Conservation (phyloP, 2,113 vertebrate species). For the Condylura cristata region DNA sequence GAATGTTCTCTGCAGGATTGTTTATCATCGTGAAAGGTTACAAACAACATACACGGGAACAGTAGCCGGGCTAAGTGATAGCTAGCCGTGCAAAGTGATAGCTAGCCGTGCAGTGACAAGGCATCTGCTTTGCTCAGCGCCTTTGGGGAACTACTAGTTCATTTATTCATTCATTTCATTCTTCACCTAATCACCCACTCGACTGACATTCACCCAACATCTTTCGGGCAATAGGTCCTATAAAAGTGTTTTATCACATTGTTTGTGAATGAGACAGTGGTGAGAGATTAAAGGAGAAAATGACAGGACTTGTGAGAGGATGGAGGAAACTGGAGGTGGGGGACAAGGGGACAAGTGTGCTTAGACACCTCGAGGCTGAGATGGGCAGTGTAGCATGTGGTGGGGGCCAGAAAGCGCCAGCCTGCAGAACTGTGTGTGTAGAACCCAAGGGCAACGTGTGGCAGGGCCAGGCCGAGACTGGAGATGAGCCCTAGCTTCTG, state of each 20-base stretch:
- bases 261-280: not conserved
- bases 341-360: too few relatives aligned
- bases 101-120: not conserved
- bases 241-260: not conserved
- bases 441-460: not conserved
- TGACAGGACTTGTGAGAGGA: not conserved
- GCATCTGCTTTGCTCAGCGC: not conserved
- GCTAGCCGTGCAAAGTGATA: too few relatives aligned
- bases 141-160: not conserved
- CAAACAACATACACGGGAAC: not conserved
- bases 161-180: not conserved
- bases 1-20: not conserved
- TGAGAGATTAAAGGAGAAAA: not conserved
- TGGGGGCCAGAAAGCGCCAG: too few relatives aligned
- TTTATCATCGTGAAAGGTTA: not conserved
- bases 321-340: not conserved
- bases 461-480: not conserved
- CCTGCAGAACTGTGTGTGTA: not conserved
- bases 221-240: not conserved
- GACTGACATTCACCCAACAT: not conserved
- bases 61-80: too few relatives aligned
- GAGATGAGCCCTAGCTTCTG: not conserved
- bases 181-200: not conserved
- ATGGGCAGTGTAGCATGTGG: fast-evolving
- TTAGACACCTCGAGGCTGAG: not conserved